Evolutionary conservation across 2,113 vertebrate genomes (phyloP).

Genomic region (Heterotis niloticus): DNA sequence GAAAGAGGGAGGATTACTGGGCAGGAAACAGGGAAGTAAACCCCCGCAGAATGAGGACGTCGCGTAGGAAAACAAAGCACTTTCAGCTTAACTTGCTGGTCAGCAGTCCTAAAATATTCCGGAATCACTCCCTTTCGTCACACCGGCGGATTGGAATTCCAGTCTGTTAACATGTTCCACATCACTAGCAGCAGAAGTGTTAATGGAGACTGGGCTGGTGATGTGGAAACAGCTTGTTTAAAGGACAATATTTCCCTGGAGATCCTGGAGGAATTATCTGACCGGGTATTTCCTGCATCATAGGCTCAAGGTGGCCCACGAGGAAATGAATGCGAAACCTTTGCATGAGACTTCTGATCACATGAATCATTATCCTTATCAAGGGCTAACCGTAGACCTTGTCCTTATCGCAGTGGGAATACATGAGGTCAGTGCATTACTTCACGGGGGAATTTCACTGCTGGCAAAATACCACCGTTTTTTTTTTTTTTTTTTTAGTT

Average conservation of each 20-base stretch:
- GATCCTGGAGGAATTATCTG: background rate
- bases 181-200: background rate
- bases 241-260: background rate
- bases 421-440: constrained; percentile 33
- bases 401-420: background rate
- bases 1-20: constrained; percentile 44
- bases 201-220: background rate
- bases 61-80: background rate
- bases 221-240: background rate
- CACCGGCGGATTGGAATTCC: background rate
- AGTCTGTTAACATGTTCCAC: background rate
- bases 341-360: too few species aligned
- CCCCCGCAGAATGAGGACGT: background rate
- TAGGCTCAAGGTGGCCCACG: too few species aligned
- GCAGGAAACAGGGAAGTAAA: constrained; percentile 23
- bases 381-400: constrained; percentile 19
- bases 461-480: constrained; percentile 31
- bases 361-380: background rate
- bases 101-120: background rate
- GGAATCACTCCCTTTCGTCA: background rate
- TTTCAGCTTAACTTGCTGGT: background rate
- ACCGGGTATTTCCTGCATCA: background rate
- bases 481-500: constrained; percentile 9
- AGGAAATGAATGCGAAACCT: too few species aligned
- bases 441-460: constrained; percentile 24